Conservation (phyloP, 1,140 invertebrate species). For the Brachionus rotundiformis region DNA sequence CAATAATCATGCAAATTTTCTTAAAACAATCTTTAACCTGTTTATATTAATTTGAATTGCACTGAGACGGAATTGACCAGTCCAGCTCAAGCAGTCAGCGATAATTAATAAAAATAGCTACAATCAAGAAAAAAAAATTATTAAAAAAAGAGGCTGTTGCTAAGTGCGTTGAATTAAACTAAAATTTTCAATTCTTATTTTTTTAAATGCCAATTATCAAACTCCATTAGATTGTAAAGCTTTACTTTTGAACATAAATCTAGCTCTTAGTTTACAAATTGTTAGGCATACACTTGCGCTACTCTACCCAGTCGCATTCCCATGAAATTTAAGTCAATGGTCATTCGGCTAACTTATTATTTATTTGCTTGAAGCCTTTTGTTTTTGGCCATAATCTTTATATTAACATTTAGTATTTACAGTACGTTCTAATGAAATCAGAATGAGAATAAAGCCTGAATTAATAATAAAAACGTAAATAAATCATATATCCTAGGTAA, state of each 20-base stretch:
- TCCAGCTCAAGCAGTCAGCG: neutral
- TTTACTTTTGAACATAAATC: neutral
- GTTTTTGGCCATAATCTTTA: neutral
- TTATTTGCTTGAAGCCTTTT: neutral
- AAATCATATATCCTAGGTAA: neutral
- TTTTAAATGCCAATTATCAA: constrained; percentile 31
- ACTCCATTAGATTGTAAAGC: neutral
- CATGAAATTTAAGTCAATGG: neutral
- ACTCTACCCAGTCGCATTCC: neutral
- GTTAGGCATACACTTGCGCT: neutral
- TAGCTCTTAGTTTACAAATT: neutral
- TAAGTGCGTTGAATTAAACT: constrained; percentile 1
- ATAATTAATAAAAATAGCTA: constrained; percentile 28
- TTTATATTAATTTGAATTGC: neutral
- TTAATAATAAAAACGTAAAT: neutral
- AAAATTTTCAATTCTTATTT: neutral
- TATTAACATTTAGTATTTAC: neutral
- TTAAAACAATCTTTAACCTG: neutral
- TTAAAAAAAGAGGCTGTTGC: constrained; percentile 36
- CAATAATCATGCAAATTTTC: neutral
- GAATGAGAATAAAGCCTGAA: neutral
- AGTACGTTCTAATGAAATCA: neutral
- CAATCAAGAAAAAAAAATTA: neutral
- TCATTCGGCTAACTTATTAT: neutral
- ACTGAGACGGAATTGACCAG: constrained; percentile 4